phyloP scores from a whole-genome alignment of 2,797 vertebrate genomes.

The Microcaecilia unicolor region DNA sequence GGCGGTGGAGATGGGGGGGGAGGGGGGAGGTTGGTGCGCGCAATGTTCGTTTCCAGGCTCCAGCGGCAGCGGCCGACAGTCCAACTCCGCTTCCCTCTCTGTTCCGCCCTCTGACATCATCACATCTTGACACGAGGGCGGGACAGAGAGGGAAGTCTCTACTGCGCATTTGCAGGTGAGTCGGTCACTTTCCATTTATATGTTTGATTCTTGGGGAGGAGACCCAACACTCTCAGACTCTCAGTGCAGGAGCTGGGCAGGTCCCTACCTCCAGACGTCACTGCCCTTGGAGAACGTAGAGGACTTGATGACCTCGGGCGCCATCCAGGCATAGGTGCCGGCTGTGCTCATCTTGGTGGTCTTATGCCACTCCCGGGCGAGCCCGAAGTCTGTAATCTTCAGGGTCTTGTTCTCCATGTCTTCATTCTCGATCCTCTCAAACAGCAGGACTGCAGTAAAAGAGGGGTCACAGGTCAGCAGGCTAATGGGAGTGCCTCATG shows the following conservation, averaged over 20 bases:
- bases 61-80: too few species aligned
- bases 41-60: too few species aligned
- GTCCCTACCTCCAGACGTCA: constrained; percentile 77
- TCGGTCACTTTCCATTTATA: too few species aligned
- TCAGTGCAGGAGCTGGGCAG: neutral
- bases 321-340: constrained; percentile 88
- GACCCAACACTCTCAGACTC: too few species aligned
- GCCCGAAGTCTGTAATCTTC: constrained; percentile 84
- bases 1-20: too few species aligned
- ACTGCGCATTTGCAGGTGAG: too few species aligned
- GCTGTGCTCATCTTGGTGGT: constrained; percentile 87
- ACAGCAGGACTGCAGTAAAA: constrained; percentile 62
- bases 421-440: constrained; percentile 72
- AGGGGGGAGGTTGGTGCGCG: too few species aligned
- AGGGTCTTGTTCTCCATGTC: constrained; percentile 73
- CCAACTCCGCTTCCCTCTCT: too few species aligned
- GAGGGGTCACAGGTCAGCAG: neutral
- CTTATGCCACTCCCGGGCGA: constrained; percentile 85
- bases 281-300: constrained; percentile 86
- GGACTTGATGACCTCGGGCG: constrained; percentile 82
- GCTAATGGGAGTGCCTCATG: neutral
- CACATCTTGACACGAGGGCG: too few species aligned
- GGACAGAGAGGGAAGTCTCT: too few species aligned
- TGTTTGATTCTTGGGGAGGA: too few species aligned
- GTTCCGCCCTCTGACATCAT: too few species aligned